These are phyloP conservation scores for Mycetomoellerius zeteki DNA, from an alignment of 1,140 invertebrate genomes.

Conservation along the genomic window DNA sequence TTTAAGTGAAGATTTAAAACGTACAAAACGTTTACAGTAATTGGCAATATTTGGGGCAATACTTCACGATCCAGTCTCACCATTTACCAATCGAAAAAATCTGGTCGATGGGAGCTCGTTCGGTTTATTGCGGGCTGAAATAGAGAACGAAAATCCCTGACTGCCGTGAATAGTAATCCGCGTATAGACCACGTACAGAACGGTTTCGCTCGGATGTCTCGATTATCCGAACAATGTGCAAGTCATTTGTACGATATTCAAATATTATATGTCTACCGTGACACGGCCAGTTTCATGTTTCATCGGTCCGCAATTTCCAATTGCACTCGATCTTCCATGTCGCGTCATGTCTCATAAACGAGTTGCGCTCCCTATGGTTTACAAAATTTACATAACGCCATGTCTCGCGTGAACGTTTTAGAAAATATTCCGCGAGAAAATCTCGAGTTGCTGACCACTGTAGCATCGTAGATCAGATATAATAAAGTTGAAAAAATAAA, in stretches of 20 bases:
- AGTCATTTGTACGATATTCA: constrained; percentile 58
- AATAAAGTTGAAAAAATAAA: not conserved
- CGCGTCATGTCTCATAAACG: constrained; percentile 23
- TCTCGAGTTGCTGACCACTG: not conserved
- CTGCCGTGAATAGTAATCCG: constrained; percentile 38
- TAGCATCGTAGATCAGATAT: not conserved
- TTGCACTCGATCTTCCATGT: constrained; percentile 19
- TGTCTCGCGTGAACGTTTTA: not conserved
- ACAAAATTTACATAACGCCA: constrained; percentile 18
- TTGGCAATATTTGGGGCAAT: constrained; percentile 22
- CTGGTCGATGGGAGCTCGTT: constrained; percentile 35
- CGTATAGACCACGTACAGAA: not conserved
- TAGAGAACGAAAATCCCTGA: constrained; percentile 44
- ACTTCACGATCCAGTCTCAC: constrained; percentile 15
- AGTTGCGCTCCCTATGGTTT: not conserved
- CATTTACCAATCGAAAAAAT: constrained; percentile 39
- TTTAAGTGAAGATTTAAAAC: constrained; percentile 15
- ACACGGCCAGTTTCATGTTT: constrained; percentile 31
- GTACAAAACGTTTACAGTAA: constrained; percentile 6
- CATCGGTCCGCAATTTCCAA: constrained; percentile 23
- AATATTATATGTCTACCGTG: constrained; percentile 44
- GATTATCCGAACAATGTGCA: constrained; percentile 52
- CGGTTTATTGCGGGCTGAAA: constrained; percentile 46
- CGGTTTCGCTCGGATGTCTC: constrained; percentile 29
- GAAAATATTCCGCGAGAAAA: constrained; percentile 2